These are phyloP conservation scores for Aphyosemion australe DNA, from an alignment of 2,113 vertebrate species.

Conservation along the genomic window DNA sequence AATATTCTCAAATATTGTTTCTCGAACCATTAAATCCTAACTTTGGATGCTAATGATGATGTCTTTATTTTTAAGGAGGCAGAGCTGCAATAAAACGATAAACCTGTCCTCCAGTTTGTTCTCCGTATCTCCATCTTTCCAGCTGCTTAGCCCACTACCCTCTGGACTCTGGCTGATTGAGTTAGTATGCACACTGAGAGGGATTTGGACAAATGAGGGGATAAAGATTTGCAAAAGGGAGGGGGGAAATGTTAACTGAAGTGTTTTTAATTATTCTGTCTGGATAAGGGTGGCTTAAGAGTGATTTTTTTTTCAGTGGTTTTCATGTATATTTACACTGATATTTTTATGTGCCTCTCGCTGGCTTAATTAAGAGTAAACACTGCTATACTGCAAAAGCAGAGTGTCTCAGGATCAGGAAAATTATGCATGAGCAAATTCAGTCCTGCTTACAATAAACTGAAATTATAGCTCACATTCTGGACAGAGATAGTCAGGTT, in stretches of 20 bases:
- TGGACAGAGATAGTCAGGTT: slow-evolving; percentile 62
- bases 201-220: slow-evolving; percentile 30
- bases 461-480: slow-evolving; percentile 57
- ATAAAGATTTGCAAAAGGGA: slow-evolving; percentile 26
- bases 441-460: slow-evolving; percentile 72
- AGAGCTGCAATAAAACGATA: slow-evolving; percentile 12
- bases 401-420: slow-evolving; percentile 51
- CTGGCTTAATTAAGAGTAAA: slow-evolving; percentile 53
- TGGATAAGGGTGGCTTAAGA: slow-evolving; percentile 36
- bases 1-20: background rate
- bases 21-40: background rate
- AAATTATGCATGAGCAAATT: slow-evolving; percentile 64
- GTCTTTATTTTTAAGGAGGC: slow-evolving; percentile 4
- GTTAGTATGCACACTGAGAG: slow-evolving; percentile 36
- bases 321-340: slow-evolving; percentile 27
- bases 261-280: slow-evolving; percentile 52
- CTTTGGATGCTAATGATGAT: slow-evolving; percentile 6
- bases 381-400: slow-evolving; percentile 47
- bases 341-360: slow-evolving; percentile 47
- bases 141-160: slow-evolving; percentile 49
- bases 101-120: slow-evolving; percentile 24
- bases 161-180: slow-evolving; percentile 55
- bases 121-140: slow-evolving; percentile 48
- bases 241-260: slow-evolving; percentile 38
- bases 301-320: slow-evolving; percentile 26